Conservation (phyloP, 2,888 invertebrate genomes). For the Ectropis crepuscularia region DNA sequence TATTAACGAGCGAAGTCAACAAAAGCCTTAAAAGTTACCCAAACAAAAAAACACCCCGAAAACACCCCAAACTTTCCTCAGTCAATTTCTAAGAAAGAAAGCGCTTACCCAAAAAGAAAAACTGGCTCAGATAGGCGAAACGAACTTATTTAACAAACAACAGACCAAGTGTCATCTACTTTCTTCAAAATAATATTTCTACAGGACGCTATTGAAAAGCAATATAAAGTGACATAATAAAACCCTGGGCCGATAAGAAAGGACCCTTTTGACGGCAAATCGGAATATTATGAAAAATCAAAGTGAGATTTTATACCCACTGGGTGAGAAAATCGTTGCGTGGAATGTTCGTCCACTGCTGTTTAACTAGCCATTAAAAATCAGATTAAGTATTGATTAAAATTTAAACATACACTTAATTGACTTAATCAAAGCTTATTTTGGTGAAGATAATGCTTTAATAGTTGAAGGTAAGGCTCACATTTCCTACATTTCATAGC, state of each 20-base stretch:
- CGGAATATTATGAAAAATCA: slow-evolving; percentile 43
- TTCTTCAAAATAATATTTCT: slow-evolving; percentile 33
- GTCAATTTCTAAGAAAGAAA: slow-evolving; percentile 17
- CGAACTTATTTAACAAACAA: slow-evolving; percentile 33
- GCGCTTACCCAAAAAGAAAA: slow-evolving; percentile 20
- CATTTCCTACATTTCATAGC: too few species aligned
- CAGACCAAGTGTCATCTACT: slow-evolving; percentile 25
- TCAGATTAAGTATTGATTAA: background rate
- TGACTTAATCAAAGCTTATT: too few species aligned
- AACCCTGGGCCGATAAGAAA: slow-evolving; percentile 44
- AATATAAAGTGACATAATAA: slow-evolving; percentile 44
- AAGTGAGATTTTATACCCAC: slow-evolving; percentile 36
- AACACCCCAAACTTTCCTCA: slow-evolving; percentile 9
- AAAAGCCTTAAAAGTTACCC: slow-evolving; percentile 8
- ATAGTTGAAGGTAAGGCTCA: too few species aligned
- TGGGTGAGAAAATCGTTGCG: slow-evolving; percentile 17
- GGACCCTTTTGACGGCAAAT: slow-evolving; percentile 40
- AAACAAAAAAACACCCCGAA: slow-evolving; percentile 9
- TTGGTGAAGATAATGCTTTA: too few species aligned
- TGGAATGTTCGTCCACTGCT: background rate
- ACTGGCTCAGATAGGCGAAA: slow-evolving; percentile 25
- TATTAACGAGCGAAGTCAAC: slow-evolving; percentile 8
- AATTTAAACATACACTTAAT: too few species aligned
- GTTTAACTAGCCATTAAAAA: background rate
- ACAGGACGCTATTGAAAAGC: slow-evolving; percentile 36